These are phyloP conservation scores for Arremon brunneinucha DNA, from an alignment of 2,797 vertebrate species.

Conservation along the genomic window DNA sequence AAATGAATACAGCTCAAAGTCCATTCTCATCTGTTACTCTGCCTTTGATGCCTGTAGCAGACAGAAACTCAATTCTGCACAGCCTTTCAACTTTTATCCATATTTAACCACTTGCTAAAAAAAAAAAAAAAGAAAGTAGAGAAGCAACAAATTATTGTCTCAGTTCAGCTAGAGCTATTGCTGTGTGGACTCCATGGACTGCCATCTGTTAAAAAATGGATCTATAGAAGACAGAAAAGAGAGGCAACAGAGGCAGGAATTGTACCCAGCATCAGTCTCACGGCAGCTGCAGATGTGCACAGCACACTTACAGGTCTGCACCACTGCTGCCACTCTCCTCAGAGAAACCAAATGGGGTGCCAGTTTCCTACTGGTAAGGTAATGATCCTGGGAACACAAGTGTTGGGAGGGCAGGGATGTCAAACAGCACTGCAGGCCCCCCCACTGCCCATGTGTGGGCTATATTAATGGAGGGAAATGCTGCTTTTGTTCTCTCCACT, in stretches of 20 bases:
- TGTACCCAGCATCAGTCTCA: not conserved
- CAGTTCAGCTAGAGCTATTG: not conserved
- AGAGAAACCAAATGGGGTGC: not conserved
- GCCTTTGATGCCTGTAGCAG: not conserved
- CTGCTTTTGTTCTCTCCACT: not conserved
- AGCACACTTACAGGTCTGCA: not conserved
- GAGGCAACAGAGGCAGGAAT: not conserved
- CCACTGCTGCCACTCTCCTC: not conserved
- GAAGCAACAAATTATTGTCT: not conserved
- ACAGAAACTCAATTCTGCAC: not conserved
- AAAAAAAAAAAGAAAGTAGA: not conserved
- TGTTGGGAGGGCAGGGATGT: not conserved
- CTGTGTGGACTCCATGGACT: not conserved
- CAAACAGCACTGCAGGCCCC: not conserved
- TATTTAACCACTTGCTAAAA: not conserved
- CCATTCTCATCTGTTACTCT: not conserved
- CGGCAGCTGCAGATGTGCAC: not conserved
- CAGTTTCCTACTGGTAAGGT: not conserved
- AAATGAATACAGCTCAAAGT: not conserved
- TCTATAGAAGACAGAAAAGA: not conserved
- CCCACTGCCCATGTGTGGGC: not conserved
- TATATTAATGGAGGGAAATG: not conserved
- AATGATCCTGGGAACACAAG: not conserved
- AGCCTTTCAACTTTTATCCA: not conserved
- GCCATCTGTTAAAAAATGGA: not conserved